Evolutionary conservation across 2,888 invertebrate species (phyloP).

Genomic region (Cheilosia pagana): DNA sequence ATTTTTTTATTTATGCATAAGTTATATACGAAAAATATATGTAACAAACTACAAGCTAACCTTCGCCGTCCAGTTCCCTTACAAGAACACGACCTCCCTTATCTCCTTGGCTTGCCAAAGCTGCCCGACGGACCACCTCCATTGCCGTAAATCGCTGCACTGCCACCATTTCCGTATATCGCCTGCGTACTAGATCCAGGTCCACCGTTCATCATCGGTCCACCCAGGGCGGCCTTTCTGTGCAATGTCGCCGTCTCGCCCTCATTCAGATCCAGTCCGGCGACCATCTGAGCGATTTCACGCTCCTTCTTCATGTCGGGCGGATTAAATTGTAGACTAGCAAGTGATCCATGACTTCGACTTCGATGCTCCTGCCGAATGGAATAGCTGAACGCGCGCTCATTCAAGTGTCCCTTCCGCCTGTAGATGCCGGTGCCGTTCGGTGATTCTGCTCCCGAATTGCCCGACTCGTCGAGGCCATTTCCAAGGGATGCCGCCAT

Average conservation of each 20-base stretch:
- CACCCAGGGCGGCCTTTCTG: constrained; percentile 78
- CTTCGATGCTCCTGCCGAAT: constrained; percentile 97
- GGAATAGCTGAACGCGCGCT: constrained; percentile 96
- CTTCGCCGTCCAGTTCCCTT: constrained; percentile 2
- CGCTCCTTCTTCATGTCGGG: constrained; percentile 94
- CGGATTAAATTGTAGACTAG: constrained; percentile 94
- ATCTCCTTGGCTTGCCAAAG: constrained; percentile 83
- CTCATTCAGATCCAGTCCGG: constrained; percentile 93
- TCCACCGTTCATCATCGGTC: constrained; percentile 78
- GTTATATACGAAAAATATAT: constrained; percentile 20
- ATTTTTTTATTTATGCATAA: constrained; percentile 32
- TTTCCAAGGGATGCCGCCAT: constrained; percentile 89
- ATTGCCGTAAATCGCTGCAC: constrained; percentile 77
- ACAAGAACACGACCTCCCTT: constrained; percentile 63
- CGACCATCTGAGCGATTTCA: constrained; percentile 96
- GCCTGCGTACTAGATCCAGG: constrained; percentile 76
- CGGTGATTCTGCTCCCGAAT: constrained; percentile 85
- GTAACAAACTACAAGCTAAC: constrained; percentile 48
- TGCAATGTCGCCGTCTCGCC: constrained; percentile 85
- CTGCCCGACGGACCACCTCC: constrained; percentile 79
- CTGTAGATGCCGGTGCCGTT: constrained; percentile 93
- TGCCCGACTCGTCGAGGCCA: constrained; percentile 85
- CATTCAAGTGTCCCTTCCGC: constrained; percentile 95
- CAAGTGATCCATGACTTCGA: constrained; percentile 95
- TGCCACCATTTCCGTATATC: constrained; percentile 78